Evolutionary conservation across 2,888 invertebrate genomes (phyloP), one percentile per base, ranked within the genome.

Genomic region (Nipponacmea schrenckii): DNA sequence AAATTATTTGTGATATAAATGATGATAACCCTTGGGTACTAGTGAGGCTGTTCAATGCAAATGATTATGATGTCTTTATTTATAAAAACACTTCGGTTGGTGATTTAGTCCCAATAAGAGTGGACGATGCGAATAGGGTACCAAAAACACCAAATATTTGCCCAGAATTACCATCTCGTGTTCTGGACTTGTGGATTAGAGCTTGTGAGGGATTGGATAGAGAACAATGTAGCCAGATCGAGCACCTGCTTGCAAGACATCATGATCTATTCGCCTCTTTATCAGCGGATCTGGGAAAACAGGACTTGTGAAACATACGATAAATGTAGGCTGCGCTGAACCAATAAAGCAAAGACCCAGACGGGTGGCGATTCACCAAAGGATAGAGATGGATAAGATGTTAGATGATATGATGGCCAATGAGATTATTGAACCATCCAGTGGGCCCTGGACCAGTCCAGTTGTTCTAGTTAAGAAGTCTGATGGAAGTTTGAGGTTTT

Each of bases 341-440:
- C 56, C 56, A 10, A 56, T 56, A 56, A 56, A 56, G 5, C 56
- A 56, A 56, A n/a, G 56, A 56, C 56, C 56, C n/a, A 56, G 50
- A 20, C 56, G 56, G 10, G 56, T 56, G 12, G 56, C 56, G 8
- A n/a, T 56, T 56, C 56, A 56, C 14, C 56, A 56, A 24, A 56
- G 24, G 24, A n/a, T 20, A 24, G 20, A 56, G 12, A 56, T 56
- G 56, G 56, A 56, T 56, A 56, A 56, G 24, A 56, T 56, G 56
- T n/a, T 56, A 24, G 56, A 56, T n/a, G 56, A 56, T n/a, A 56
- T 56, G 56, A 20, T 56, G 56, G 24, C 56, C n/a, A 56, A 24
- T 24, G 56, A 20, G n/a, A 24, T 56, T 56, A 56, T 56, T 56
- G 50, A 56, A 17, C 50, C 50, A n/a, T 56, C 50, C 7, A 20